phyloP scores from a whole-genome alignment of 2,113 vertebrate species.

The Argyrosomus japonicus region DNA sequence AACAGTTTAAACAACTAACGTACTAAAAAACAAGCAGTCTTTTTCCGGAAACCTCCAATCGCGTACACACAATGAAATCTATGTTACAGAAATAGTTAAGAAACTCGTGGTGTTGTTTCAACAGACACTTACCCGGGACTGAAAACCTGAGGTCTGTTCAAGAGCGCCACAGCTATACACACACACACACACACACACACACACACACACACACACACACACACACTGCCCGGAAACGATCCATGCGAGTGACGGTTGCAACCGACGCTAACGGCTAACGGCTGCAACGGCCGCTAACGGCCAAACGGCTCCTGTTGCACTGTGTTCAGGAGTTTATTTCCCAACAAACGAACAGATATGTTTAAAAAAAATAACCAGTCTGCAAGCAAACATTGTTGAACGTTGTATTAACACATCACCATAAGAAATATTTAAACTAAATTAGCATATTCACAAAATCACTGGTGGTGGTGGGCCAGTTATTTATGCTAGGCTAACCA shows the following conservation, averaged over 20 bases:
- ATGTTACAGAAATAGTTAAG: background rate
- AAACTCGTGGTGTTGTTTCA: background rate
- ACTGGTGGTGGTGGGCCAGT: no score
- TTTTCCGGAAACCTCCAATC: background rate
- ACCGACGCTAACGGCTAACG: slow-evolving; percentile 34
- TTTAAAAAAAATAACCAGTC: background rate
- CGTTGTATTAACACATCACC: background rate
- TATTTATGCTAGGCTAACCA: background rate
- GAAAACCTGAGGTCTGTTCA: slow-evolving; percentile 34
- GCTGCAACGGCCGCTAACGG: slow-evolving; percentile 27
- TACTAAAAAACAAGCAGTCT: background rate
- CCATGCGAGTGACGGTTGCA: slow-evolving; percentile 6
- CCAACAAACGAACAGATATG: background rate
- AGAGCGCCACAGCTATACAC: slow-evolving; percentile 24
- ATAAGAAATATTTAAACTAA: background rate
- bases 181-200: background rate
- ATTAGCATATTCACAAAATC: background rate
- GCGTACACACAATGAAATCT: background rate
- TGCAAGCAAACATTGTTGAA: background rate
- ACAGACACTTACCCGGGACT: slow-evolving; percentile 38
- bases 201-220: background rate
- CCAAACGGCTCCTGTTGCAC: background rate
- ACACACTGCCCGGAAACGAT: slow-evolving; percentile 34
- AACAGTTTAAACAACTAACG: background rate
- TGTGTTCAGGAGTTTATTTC: no score